Base-by-base conservation (phyloP, 1,140 invertebrate species). In the Bacillus rossius region DNA sequence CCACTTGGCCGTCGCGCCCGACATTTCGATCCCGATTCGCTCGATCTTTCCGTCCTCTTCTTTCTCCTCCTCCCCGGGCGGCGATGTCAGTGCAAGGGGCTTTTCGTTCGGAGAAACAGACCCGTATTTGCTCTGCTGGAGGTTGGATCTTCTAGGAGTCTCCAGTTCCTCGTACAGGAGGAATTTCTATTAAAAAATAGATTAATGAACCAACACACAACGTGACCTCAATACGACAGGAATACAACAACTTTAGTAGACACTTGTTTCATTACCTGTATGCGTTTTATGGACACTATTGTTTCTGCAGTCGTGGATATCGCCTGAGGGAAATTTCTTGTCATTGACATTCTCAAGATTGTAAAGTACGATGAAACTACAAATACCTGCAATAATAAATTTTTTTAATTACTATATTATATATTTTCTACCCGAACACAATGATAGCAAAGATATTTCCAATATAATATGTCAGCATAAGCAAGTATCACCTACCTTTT, bases 401-500 rank as follows among this genome's bases (percentile, higher is more conserved):
- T 34, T 34, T 34, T 34, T 10, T 7, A 34, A 34, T 34, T 34
- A 34, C 4, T 34, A 10, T n/a, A n/a, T n/a, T n/a, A n/a, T n/a
- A n/a, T n/a, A n/a, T n/a, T n/a, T n/a, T n/a, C n/a, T n/a, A n/a
- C n/a, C n/a, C n/a, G n/a, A n/a, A n/a, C n/a, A n/a, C n/a, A n/a
- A n/a, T n/a, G n/a, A n/a, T n/a, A n/a, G n/a, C n/a, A n/a, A n/a
- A n/a, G n/a, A n/a, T n/a, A n/a, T n/a, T n/a, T n/a, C n/a, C n/a
- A n/a, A n/a, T n/a, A n/a, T n/a, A n/a, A n/a, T n/a, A n/a, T n/a
- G n/a, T n/a, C n/a, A n/a, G n/a, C n/a, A n/a, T n/a, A n/a, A n/a
- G n/a, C n/a, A n/a, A n/a, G n/a, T n/a, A n/a, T n/a, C n/a, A n/a
- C 86, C 87, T 14, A 92, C 88, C 72, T 89, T 86, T 70, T 92